Conservation (phyloP, 1,140 invertebrate species). For the Cepaea nemoralis region DNA sequence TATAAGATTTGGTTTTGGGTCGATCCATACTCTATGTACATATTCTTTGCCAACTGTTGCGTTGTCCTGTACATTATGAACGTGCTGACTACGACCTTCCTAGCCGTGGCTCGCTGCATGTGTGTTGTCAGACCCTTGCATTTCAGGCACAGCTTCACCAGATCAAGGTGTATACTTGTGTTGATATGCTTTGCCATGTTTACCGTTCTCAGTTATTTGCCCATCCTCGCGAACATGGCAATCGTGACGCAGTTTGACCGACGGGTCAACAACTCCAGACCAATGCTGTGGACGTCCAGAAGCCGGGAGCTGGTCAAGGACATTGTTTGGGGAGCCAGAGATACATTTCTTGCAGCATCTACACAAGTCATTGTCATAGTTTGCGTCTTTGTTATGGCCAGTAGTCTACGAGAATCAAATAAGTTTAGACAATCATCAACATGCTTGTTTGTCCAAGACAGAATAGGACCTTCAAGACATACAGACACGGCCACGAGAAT, state of each 20-base stretch:
- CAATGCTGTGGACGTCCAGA: background rate
- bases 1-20: background rate
- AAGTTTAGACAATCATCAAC: background rate
- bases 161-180: background rate
- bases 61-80: background rate
- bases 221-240: background rate
- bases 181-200: background rate
- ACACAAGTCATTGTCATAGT: background rate
- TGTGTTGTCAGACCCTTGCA: conserved; percentile 25
- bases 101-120: conserved; percentile 19
- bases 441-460: background rate
- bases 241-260: background rate
- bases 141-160: conserved; percentile 11
- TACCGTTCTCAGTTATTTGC: background rate
- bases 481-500: background rate
- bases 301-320: background rate
- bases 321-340: background rate
- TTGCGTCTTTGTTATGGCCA: background rate
- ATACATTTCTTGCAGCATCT: background rate
- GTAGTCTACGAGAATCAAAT: background rate
- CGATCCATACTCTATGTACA: background rate
- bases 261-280: background rate
- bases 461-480: background rate
- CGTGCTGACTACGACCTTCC: background rate
- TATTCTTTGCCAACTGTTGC: background rate